These are phyloP conservation scores for Sesamia inferens DNA, from an alignment of 2,888 invertebrate species.

Conservation along the genomic window DNA sequence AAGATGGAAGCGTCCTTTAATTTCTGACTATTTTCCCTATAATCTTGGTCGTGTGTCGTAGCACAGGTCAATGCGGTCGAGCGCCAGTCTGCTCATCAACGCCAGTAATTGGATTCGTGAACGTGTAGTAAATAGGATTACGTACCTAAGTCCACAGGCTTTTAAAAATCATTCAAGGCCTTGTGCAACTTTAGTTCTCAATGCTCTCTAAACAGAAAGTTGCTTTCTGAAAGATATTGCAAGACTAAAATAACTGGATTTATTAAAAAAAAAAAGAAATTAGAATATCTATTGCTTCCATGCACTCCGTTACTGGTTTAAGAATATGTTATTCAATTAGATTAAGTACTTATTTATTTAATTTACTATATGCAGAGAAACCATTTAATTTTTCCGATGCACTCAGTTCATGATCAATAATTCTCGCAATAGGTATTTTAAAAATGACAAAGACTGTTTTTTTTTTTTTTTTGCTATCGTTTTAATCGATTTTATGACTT, in stretches of 20 bases:
- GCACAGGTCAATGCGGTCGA: slow-evolving; percentile 50
- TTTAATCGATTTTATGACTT: slow-evolving; percentile 52
- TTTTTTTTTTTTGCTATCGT: slow-evolving; percentile 20
- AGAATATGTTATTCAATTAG: slow-evolving; percentile 15
- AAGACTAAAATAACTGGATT: not conserved
- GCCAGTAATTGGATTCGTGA: slow-evolving; percentile 62
- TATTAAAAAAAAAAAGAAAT: not conserved
- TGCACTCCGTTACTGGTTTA: slow-evolving; percentile 1
- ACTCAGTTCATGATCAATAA: slow-evolving; percentile 10
- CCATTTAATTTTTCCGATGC: not conserved
- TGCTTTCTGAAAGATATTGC: slow-evolving; percentile 21
- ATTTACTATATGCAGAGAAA: not conserved
- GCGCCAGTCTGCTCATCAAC: slow-evolving; percentile 49
- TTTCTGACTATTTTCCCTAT: slow-evolving; percentile 11
- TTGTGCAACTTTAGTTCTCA: slow-evolving; percentile 52
- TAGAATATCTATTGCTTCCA: slow-evolving; percentile 9
- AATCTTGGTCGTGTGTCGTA: slow-evolving; percentile 32
- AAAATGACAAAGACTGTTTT: slow-evolving; percentile 15
- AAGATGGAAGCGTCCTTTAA: slow-evolving; percentile 1
- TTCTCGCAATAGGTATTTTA: not conserved
- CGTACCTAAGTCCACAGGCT: slow-evolving; percentile 50
- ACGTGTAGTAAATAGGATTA: slow-evolving; percentile 62
- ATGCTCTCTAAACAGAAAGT: slow-evolving; percentile 38
- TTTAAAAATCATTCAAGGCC: slow-evolving; percentile 57
- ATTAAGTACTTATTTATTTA: slow-evolving; percentile 6